Conservation (phyloP, 2,797 vertebrate genomes). For the Aeoliscus strigatus region DNA sequence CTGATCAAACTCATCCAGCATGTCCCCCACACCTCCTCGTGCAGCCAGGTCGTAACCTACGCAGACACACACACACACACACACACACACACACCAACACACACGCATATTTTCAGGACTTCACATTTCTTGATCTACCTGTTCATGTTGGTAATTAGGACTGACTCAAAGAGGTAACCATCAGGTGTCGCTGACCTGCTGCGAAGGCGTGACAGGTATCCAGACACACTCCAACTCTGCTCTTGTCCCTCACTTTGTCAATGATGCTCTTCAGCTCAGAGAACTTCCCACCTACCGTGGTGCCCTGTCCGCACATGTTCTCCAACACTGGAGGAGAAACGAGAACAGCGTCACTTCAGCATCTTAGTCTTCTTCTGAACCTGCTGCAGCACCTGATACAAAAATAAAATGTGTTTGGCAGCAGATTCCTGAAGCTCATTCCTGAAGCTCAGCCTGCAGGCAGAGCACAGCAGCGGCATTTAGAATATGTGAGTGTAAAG, state of each 20-base stretch:
- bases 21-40: conserved; percentile 66
- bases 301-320: conserved; percentile 82
- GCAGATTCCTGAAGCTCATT: neutral
- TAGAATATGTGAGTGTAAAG: conserved; percentile 7
- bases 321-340: conserved; percentile 65
- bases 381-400: neutral
- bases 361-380: neutral
- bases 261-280: conserved; percentile 76
- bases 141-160: neutral
- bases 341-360: neutral
- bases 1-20: conserved; percentile 75
- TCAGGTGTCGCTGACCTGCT: conserved; percentile 58
- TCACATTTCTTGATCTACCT: no score
- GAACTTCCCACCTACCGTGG: conserved; percentile 73
- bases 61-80: no score
- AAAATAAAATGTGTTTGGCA: neutral
- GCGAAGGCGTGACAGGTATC: conserved; percentile 80
- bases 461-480: neutral
- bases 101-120: no score
- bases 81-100: no score
- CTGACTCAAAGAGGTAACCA: neutral
- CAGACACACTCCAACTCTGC: conserved; percentile 74
- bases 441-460: neutral
- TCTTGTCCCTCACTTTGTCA: conserved; percentile 74
- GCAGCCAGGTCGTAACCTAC: conserved; percentile 74